Percentiles rank a stretch among this genome's conserved stretches.
These are phyloP conservation scores for Plodia interpunctella DNA, from an alignment of 1,140 invertebrate species.

Conservation along the genomic window DNA sequence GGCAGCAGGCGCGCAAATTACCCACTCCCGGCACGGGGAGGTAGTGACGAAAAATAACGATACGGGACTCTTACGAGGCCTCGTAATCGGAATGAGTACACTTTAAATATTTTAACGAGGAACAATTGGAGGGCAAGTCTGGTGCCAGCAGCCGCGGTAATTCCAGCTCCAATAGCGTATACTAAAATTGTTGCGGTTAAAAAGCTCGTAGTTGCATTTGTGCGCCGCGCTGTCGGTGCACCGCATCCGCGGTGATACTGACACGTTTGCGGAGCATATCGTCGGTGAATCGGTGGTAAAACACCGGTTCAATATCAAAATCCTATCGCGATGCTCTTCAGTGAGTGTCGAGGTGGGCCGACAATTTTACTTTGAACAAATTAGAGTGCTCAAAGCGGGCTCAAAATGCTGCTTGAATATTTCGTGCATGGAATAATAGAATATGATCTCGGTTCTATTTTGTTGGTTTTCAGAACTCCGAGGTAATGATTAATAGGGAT, in stretches of 20 bases:
- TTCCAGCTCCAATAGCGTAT: constrained; percentile 94
- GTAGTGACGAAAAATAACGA: constrained; percentile 94
- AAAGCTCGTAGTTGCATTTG: constrained; percentile 83
- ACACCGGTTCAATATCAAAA: constrained; percentile 14
- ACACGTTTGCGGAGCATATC: constrained; percentile 14
- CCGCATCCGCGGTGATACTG: constrained; percentile 14
- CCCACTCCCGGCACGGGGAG: constrained; percentile 83
- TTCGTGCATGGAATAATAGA: too few relatives aligned
- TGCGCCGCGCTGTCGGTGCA: constrained; percentile 14
- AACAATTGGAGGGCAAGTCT: constrained; percentile 95
- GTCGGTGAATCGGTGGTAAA: constrained; percentile 11
- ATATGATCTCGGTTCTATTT: too few relatives aligned
- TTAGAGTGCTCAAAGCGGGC: too few relatives aligned
- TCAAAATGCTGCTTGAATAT: too few relatives aligned
- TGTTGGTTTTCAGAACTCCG: too few relatives aligned
- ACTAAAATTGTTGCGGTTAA: constrained; percentile 91
- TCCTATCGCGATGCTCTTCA: constrained; percentile 13
- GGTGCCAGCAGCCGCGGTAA: constrained; percentile 94
- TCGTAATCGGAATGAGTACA: constrained; percentile 93
- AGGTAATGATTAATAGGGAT: too few relatives aligned
- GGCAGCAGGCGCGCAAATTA: constrained; percentile 91
- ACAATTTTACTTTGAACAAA: constrained; percentile 14
- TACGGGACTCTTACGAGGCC: constrained; percentile 86
- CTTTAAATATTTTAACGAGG: constrained; percentile 93
- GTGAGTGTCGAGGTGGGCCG: constrained; percentile 14